Evolutionary conservation across 2,797 vertebrate species (phyloP).

Genomic region (Cyclura pinguis): DNA sequence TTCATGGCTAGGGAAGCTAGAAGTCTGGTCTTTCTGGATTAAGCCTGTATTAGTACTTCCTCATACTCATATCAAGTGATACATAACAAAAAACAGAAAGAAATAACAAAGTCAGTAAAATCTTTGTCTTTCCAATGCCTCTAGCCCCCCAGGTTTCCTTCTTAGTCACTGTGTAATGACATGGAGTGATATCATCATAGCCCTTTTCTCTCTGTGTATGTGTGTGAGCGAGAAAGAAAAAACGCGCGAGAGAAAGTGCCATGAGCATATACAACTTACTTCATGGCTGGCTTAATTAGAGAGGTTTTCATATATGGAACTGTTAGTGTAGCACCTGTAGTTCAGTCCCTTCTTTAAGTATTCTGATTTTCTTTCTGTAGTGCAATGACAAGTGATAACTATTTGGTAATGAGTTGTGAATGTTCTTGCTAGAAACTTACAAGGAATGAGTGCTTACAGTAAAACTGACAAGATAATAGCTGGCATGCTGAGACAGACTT

Average conservation of each 20-base stretch:
- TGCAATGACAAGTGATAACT: slow-evolving; percentile 2
- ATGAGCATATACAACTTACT: not conserved
- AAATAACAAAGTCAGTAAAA: too few relatives aligned
- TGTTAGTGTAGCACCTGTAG: not conserved
- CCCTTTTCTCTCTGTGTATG: not conserved
- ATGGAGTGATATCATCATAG: too few relatives aligned
- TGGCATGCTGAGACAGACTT: slow-evolving; percentile 16
- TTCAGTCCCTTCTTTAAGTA: not conserved
- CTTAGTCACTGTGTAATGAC: too few relatives aligned
- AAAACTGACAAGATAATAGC: slow-evolving; percentile 20
- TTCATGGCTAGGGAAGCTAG: too few relatives aligned
- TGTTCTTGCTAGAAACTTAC: slow-evolving; percentile 5
- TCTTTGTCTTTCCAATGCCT: too few relatives aligned
- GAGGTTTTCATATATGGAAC: slow-evolving; percentile 16
- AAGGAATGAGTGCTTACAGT: slow-evolving; percentile 12
- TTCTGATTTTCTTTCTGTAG: not conserved
- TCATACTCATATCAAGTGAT: too few relatives aligned
- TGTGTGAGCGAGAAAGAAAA: not conserved
- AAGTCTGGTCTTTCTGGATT: too few relatives aligned
- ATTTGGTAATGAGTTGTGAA: slow-evolving; percentile 17
- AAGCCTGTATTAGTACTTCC: too few relatives aligned
- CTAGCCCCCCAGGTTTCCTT: too few relatives aligned
- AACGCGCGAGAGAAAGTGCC: too few relatives aligned
- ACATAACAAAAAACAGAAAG: too few relatives aligned
- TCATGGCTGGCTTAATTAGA: not conserved